Conservation (phyloP, 2,888 invertebrate genomes). For the Chrysomela aeneicollis region DNA sequence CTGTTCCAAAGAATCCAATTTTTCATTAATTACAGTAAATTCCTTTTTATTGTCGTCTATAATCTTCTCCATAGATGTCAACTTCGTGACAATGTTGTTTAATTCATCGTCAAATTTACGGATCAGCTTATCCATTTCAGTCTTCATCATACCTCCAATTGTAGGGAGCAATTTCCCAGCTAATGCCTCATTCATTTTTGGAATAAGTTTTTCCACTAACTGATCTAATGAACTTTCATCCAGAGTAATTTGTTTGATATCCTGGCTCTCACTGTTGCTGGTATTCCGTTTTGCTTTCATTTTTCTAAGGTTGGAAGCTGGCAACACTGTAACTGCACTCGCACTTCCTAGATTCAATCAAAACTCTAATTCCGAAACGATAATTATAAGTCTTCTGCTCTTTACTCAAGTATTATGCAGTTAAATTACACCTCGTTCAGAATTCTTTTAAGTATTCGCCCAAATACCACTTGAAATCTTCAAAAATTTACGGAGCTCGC, state of each 20-base stretch:
- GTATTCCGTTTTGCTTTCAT: too few relatives aligned
- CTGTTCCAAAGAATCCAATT: neutral
- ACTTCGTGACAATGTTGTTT: neutral
- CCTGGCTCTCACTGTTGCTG: too few relatives aligned
- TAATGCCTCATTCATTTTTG: conserved; percentile 3
- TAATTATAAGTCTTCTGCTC: too few relatives aligned
- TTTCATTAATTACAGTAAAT: conserved; percentile 1
- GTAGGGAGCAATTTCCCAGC: neutral
- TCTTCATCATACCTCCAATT: neutral
- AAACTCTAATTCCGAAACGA: too few relatives aligned
- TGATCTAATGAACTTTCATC: neutral
- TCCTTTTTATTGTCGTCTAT: neutral
- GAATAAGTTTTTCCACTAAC: conserved; percentile 4
- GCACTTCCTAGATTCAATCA: too few relatives aligned
- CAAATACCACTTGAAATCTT: too few relatives aligned
- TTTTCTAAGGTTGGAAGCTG: too few relatives aligned
- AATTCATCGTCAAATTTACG: conserved; percentile 5
- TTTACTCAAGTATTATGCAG: too few relatives aligned
- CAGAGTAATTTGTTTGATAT: neutral
- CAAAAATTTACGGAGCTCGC: too few relatives aligned
- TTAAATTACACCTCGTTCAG: too few relatives aligned
- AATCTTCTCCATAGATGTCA: neutral
- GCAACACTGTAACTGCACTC: too few relatives aligned
- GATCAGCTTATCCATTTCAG: conserved; percentile 8
- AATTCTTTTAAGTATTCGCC: too few relatives aligned